Evolutionary conservation across 2,113 vertebrate species (phyloP), one percentile per base, ranked within the genome.

Genomic region (Chinchilla lanigera): DNA sequence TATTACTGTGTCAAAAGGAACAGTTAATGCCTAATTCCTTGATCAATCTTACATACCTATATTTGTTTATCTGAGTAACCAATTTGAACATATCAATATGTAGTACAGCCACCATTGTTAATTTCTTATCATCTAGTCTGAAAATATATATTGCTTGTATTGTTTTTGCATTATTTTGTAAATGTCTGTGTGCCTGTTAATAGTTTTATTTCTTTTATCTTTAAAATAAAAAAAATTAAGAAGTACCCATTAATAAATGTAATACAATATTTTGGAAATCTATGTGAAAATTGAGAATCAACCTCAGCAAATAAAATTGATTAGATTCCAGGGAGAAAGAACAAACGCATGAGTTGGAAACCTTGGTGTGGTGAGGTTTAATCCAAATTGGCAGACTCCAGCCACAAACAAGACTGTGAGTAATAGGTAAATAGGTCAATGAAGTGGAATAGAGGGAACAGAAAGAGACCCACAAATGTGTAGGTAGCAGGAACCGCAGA

Each of bases 271-370:
- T 61, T 67, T 96, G 84, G 22, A 83, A 63, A 5, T 73, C 61
- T 73, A 2, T 73, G 9, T 61, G 61, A 71, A 63, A 87, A 71
- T 26, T 26, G 26, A 33, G 63, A 58, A 14, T 41, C 56, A 80
- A 3, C 3, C 83, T 89, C 92, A 12, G 73, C 22, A 82, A 56
- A 80, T 3, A 71, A 58, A 77, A 91, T 75, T 54, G 19, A 91
- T 81, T 86, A 61, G 22, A 73, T 60, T 60, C 54, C 65, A 61
- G 75, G n/a, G 75, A 93, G 54, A 47, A 13, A 26, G 24, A 85
- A 67, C 20, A 75, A 80, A 50, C 54, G 89, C 33, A n/a, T 75
- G 41, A 90, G 47, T 93, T 90, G 58, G 75, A 89, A 96, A 63
- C 50, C 20, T 71, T 24, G 85, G 5, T 58, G 28, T 63, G 24